These are phyloP conservation scores for Nesidiocoris tenuis DNA, from an alignment of 2,888 invertebrate species.

Conservation along the genomic window DNA sequence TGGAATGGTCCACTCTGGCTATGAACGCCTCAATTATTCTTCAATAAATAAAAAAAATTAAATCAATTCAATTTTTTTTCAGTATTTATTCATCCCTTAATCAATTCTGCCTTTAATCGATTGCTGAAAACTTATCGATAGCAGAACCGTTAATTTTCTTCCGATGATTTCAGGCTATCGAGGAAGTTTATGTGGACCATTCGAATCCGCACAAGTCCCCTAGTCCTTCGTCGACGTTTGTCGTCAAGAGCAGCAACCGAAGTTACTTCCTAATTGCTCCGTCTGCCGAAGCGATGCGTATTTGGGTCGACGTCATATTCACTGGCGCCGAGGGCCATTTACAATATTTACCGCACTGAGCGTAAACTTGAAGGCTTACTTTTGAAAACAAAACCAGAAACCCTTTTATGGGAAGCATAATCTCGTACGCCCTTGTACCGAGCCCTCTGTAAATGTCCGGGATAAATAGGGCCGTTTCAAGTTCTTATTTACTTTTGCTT, in stretches of 20 bases:
- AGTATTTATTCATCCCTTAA: too few relatives aligned
- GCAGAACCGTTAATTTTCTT: too few relatives aligned
- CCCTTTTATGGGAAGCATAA: background rate
- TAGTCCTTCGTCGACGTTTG: conserved; percentile 87
- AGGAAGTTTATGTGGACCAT: conserved; percentile 96
- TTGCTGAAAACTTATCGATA: too few relatives aligned
- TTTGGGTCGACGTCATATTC: conserved; percentile 95
- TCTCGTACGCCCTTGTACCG: background rate
- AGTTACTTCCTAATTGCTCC: conserved; percentile 90
- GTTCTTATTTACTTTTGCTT: background rate
- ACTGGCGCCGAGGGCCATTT: conserved; percentile 89
- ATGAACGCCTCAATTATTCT: too few relatives aligned
- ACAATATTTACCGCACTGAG: conserved; percentile 56
- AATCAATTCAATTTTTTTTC: too few relatives aligned
- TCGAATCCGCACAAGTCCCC: conserved; percentile 88
- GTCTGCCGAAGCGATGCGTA: conserved; percentile 88
- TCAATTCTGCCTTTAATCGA: too few relatives aligned
- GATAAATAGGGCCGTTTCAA: conserved; percentile 1
- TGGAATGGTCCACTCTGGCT: too few relatives aligned
- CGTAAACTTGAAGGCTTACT: background rate
- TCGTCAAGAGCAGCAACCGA: conserved; percentile 88
- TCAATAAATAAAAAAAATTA: too few relatives aligned
- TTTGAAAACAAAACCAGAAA: background rate
- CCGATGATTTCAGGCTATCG: conserved; percentile 84
- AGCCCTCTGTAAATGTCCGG: conserved; percentile 19